These are phyloP conservation scores for Tachuris rubrigastra DNA, from an alignment of 2,113 vertebrate genomes.

Conservation along the genomic window DNA sequence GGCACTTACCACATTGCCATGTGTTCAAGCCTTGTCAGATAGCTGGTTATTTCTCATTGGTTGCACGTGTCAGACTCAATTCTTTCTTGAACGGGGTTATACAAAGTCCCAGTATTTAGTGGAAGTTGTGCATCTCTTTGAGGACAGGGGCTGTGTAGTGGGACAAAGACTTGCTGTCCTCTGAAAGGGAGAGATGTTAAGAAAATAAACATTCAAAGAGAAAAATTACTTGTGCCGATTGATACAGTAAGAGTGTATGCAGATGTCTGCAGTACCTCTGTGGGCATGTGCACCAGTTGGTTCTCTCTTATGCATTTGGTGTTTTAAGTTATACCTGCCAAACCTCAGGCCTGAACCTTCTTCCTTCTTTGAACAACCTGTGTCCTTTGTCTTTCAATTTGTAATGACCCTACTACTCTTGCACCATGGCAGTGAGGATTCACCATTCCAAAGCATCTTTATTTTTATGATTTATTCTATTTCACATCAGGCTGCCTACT, in stretches of 20 bases:
- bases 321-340: neutral
- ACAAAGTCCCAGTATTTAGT: neutral
- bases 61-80: accelerated
- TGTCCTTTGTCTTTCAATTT: neutral
- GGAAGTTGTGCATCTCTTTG: neutral
- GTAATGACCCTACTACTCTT: neutral
- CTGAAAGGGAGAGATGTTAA: neutral
- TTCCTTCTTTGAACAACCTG: neutral
- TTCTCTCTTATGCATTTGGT: neutral
- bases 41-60: neutral
- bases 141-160: neutral
- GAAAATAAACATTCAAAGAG: neutral
- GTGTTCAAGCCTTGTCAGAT: neutral
- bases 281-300: neutral
- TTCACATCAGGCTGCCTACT: neutral
- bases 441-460: neutral
- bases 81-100: neutral
- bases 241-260: neutral
- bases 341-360: neutral
- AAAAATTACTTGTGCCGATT: neutral
- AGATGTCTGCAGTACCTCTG: neutral
- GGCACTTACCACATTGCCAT: neutral
- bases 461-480: neutral
- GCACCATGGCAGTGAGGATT: neutral
- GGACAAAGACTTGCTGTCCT: neutral